Base-by-base conservation (phyloP, 2,113 vertebrate genomes). In the Peromyscus polionotus region DNA sequence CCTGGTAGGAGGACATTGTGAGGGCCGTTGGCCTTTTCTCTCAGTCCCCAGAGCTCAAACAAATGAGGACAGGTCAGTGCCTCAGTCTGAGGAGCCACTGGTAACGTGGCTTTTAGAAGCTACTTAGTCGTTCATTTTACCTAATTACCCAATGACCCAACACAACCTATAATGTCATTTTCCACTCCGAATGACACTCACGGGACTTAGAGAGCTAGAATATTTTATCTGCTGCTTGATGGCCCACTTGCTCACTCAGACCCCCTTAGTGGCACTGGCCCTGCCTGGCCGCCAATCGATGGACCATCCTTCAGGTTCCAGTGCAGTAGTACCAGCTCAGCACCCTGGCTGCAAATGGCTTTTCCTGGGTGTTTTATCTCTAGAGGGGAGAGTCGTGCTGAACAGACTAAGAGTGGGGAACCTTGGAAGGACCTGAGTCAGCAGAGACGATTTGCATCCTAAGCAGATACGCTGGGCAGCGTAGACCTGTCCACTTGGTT, bases 181-280 rank as follows among this genome's bases (percentile, higher is more conserved):
- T 97, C 95, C 1, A 4, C 90, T 93, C 51, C 79, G 95, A 97
- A 97, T 97, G 98, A 93, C 84, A 93, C 96, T 97, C 94, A 59
- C 42, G 97, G 97, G 93, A 94, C 92, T 99, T 95, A 94, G 97
- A 90, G 95, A 93, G 92, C 70, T 81, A 22, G 89, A 97, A 95
- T 97, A 26, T 98, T 98, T 99, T 99, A 99, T 99, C 99, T 98
- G 90, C 97, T 93, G 98, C 98, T 99, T 98, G 96, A 99, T 99
- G 99, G 90, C 94, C 88, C 97, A 96, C 97, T 98, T 98, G 98
- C 99, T 98, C 96, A 95, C 97, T 98, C 98, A 98, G 99, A 98
- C 65, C 97, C 97, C 98, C 79, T n/a, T 13, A 2, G 73, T 68
- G 88, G 92, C 16, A 3, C 98, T 86, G 68, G 94, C 98, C 98